Conservation (phyloP, 2,888 invertebrate species). For the Scelioninae gen. 2 region DNA sequence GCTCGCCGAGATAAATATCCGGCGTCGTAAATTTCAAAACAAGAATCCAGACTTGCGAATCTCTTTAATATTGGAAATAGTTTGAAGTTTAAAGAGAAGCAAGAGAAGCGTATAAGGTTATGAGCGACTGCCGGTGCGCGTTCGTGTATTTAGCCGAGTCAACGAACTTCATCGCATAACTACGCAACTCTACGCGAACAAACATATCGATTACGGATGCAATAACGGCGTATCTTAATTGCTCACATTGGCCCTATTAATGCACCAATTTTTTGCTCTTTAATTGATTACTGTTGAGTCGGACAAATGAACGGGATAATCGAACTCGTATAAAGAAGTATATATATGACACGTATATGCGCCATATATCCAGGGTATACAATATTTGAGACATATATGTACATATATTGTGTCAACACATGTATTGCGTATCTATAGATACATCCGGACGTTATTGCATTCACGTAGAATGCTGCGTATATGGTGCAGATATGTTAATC, state of each 20-base stretch:
- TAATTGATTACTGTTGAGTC: constrained; percentile 3
- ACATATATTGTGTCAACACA: too few species aligned
- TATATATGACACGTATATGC: too few species aligned
- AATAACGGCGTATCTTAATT: constrained; percentile 16
- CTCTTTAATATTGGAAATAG: constrained; percentile 42
- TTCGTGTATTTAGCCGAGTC: constrained; percentile 16
- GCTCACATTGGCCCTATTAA: constrained; percentile 8
- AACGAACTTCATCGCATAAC: constrained; percentile 24
- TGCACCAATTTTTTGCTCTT: constrained; percentile 12
- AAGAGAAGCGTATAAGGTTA: constrained; percentile 16
- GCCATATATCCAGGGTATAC: too few species aligned
- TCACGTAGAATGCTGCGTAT: too few species aligned
- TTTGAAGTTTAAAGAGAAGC: constrained; percentile 37
- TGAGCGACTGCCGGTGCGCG: constrained; percentile 8
- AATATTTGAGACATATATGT: too few species aligned
- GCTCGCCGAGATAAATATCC: constrained; percentile 31
- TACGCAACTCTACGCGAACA: constrained; percentile 5
- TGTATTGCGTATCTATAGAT: too few species aligned
- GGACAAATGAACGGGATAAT: neutral
- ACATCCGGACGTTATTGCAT: too few species aligned
- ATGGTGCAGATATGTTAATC: too few species aligned
- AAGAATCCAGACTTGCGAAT: constrained; percentile 19
- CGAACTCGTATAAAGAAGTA: too few species aligned
- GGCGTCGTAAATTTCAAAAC: constrained; percentile 27
- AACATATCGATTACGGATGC: constrained; percentile 11